Conservation (phyloP, 1,140 invertebrate species). For the Ips typographus region DNA sequence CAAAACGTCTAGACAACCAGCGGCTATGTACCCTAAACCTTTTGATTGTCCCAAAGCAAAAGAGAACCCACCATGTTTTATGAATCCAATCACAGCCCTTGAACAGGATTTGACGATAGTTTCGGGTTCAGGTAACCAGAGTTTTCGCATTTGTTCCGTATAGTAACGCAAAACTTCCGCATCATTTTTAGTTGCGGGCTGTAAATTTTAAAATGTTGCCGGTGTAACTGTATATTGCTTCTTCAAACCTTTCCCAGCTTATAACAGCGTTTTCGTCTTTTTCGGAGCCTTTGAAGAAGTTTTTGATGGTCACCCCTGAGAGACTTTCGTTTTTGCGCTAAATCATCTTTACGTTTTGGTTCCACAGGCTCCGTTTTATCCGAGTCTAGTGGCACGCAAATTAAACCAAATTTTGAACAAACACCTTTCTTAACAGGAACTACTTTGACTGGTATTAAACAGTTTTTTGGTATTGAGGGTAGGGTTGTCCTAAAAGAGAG, state of each 20-base stretch:
- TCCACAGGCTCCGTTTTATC: constrained; percentile 61
- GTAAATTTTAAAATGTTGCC: constrained; percentile 30
- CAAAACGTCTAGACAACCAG: constrained; percentile 60
- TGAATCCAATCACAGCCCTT: constrained; percentile 72
- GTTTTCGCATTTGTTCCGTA: constrained; percentile 61
- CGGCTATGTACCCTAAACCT: constrained; percentile 69
- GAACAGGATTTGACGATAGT: constrained; percentile 63
- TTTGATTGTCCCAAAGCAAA: constrained; percentile 64
- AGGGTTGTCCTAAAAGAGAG: constrained; percentile 21
- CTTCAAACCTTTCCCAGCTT: constrained; percentile 44
- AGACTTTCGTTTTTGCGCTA: constrained; percentile 59
- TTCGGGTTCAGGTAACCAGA: constrained; percentile 66
- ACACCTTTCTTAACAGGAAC: constrained; percentile 54
- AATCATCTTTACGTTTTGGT: constrained; percentile 59
- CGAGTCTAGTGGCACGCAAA: constrained; percentile 64
- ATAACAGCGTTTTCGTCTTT: constrained; percentile 58
- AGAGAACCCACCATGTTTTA: constrained; percentile 69
- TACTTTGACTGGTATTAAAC: constrained; percentile 59
- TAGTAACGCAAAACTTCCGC: constrained; percentile 56
- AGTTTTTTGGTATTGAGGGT: constrained; percentile 43
- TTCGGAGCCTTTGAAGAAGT: constrained; percentile 60
- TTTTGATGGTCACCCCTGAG: constrained; percentile 60
- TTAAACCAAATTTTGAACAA: constrained; percentile 60
- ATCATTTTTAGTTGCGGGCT: constrained; percentile 48
- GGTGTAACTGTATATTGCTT: background rate